These are phyloP conservation scores for Euura saliciscinereae DNA, from an alignment of 1,140 invertebrate species.

Conservation along the genomic window DNA sequence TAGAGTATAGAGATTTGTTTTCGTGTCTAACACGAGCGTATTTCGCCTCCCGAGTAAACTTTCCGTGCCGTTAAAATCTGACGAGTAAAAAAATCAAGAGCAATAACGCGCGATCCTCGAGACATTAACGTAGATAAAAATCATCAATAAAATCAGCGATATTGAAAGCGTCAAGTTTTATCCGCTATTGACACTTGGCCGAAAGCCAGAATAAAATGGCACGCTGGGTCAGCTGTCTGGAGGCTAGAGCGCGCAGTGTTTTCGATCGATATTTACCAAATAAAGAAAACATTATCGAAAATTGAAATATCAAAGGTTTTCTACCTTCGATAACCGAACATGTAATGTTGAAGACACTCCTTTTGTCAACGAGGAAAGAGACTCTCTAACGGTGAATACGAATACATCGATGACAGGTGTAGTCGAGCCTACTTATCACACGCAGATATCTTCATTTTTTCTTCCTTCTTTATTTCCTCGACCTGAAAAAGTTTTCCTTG, in stretches of 20 bases:
- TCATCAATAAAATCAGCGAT: no score
- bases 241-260: background rate
- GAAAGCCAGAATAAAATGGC: conserved; percentile 8
- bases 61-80: no score
- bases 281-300: background rate
- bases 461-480: background rate
- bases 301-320: no score
- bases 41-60: background rate
- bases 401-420: background rate
- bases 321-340: no score
- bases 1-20: background rate
- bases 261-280: background rate
- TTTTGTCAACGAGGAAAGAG: background rate
- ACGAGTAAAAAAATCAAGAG: no score
- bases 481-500: background rate
- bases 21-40: background rate
- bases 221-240: conserved; percentile 15
- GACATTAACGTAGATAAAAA: no score
- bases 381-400: conserved; percentile 7
- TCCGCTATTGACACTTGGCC: conserved; percentile 5
- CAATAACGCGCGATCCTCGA: no score
- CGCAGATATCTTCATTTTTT: background rate
- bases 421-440: background rate
- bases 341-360: no score
- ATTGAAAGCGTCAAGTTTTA: no score